Evolutionary conservation across 2,888 invertebrate species (phyloP).

Genomic region (Cantharis rustica): DNA sequence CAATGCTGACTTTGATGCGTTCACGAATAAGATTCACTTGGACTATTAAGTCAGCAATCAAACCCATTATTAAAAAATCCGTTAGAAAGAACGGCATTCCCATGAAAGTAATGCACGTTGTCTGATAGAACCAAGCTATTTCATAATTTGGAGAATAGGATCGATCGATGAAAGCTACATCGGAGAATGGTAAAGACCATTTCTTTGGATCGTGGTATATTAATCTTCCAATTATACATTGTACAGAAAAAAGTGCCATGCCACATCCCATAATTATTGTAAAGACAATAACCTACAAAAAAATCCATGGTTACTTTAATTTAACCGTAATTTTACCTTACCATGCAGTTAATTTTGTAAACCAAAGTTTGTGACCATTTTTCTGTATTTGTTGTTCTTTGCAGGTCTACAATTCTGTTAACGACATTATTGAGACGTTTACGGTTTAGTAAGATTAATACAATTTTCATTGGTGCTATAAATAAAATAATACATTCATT

Average conservation of each 20-base stretch:
- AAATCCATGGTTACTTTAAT: not conserved
- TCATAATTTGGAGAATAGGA: constrained; percentile 20
- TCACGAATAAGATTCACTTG: not conserved
- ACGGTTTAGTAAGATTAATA: not conserved
- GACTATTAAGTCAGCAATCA: not conserved
- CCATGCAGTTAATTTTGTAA: constrained; percentile 5
- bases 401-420: not conserved
- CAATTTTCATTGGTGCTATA: constrained; percentile 2
- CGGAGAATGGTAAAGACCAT: constrained; percentile 12
- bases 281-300: not conserved
- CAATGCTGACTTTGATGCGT: not conserved
- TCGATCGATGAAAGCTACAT: constrained; percentile 7
- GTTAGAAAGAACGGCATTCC: not conserved
- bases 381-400: constrained; percentile 5
- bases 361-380: not conserved
- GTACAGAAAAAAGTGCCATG: not conserved
- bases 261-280: not conserved
- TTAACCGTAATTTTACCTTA: not conserved
- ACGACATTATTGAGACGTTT: not conserved
- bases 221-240: not conserved
- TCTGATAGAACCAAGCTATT: constrained; percentile 13
- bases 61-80: not conserved
- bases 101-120: not conserved
- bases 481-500: not conserved
- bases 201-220: not conserved